Percentiles rank a stretch among this genome's conserved stretches.
Evolutionary conservation across 2,888 invertebrate genomes (phyloP).

Genomic region (Arge pagana): DNA sequence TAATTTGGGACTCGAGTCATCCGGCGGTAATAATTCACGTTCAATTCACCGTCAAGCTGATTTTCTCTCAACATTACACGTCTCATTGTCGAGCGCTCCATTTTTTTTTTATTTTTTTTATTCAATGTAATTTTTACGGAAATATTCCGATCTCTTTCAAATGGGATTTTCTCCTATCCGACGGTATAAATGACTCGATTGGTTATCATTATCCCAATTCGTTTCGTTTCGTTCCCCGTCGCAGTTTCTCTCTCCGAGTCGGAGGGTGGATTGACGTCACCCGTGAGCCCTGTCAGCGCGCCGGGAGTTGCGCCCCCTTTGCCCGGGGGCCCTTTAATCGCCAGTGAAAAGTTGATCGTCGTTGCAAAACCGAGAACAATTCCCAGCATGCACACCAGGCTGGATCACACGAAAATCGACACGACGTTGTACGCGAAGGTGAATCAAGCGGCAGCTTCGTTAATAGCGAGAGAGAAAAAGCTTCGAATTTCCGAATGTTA

Average conservation of each 20-base stretch:
- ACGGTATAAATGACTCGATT: no score
- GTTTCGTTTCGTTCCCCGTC: no score
- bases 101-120: background rate
- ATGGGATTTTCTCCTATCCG: no score
- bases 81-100: slow-evolving; percentile 22
- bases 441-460: slow-evolving; percentile 29
- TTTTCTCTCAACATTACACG: no score
- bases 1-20: slow-evolving; percentile 27
- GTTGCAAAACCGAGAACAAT: slow-evolving; percentile 57
- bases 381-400: slow-evolving; percentile 67
- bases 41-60: no score
- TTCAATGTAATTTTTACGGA: background rate
- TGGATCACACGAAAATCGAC: slow-evolving; percentile 69
- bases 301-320: slow-evolving; percentile 47
- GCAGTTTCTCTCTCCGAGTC: slow-evolving; percentile 39
- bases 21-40: slow-evolving; percentile 20
- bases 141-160: slow-evolving; percentile 31
- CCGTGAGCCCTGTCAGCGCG: slow-evolving; percentile 36
- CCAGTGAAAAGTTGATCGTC: slow-evolving; percentile 62
- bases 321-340: slow-evolving; percentile 44
- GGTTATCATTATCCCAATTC: no score
- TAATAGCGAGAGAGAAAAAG: background rate
- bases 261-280: slow-evolving; percentile 42
- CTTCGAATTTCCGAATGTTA: background rate
- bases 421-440: slow-evolving; percentile 64